These are phyloP conservation scores for Rhinogobio ventralis DNA, from an alignment of 2,797 vertebrate genomes.

Conservation along the genomic window DNA sequence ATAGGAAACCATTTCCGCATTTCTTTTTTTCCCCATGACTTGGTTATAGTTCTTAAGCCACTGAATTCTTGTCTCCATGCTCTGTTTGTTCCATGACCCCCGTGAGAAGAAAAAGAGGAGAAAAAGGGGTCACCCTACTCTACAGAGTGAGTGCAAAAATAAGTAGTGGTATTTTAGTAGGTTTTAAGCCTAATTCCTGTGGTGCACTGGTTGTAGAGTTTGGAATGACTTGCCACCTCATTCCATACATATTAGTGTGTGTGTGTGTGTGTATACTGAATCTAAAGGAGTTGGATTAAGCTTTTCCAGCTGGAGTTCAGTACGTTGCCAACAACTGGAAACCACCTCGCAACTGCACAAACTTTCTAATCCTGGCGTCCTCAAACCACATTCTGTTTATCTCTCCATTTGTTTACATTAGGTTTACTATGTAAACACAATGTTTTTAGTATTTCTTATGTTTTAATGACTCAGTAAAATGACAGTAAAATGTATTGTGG, in stretches of 20 bases:
- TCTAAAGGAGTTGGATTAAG: constrained; percentile 37
- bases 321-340: constrained; percentile 32
- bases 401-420: constrained; percentile 16
- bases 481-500: constrained; percentile 18
- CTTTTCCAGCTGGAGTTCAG: constrained; percentile 52
- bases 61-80: constrained; percentile 30
- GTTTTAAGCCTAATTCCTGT: constrained; percentile 61
- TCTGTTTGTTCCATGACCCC: constrained; percentile 45
- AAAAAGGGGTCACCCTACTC: constrained; percentile 30
- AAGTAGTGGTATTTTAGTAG: constrained; percentile 57
- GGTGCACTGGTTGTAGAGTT: constrained; percentile 53
- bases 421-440: constrained; percentile 28
- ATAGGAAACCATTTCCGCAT: constrained; percentile 20
- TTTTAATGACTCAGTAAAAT: constrained; percentile 12
- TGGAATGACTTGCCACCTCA: constrained; percentile 59
- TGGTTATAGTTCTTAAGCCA: constrained; percentile 53
- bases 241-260: constrained; percentile 59
- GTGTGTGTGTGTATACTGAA: constrained; percentile 20
- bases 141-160: constrained; percentile 46
- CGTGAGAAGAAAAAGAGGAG: constrained; percentile 38
- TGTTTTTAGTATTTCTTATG: constrained; percentile 16
- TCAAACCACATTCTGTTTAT: constrained; percentile 36
- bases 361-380: constrained; percentile 11
- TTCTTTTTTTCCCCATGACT: constrained; percentile 46
- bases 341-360: constrained; percentile 31